Percentiles rank a stretch among this genome's conserved stretches.
These are phyloP conservation scores for Oncorhynchus mykiss DNA, from an alignment of 2,113 vertebrate genomes.

Conservation along the genomic window DNA sequence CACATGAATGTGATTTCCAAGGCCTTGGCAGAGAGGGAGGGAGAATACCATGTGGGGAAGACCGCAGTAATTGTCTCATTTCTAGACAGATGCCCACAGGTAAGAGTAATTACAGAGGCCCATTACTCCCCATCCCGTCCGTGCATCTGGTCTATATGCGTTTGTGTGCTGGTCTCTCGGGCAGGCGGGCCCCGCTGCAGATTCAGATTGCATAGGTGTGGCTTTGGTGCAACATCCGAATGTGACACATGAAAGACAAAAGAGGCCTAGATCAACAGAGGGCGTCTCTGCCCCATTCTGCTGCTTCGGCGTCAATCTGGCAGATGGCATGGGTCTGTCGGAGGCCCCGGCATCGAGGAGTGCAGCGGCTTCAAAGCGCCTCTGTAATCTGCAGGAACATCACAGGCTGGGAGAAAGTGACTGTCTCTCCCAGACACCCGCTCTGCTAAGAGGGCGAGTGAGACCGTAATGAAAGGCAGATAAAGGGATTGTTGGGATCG, in stretches of 20 bases:
- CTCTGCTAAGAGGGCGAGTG: conserved; percentile 89
- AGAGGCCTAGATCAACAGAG: conserved; percentile 86
- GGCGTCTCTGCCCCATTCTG: conserved; percentile 90
- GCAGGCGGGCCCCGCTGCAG: conserved; percentile 62
- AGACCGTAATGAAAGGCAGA: conserved; percentile 98
- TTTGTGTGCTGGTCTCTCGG: conserved; percentile 68
- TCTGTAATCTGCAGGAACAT: conserved; percentile 99
- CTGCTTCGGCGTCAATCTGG: conserved; percentile 89
- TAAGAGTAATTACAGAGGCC: conserved; percentile 66
- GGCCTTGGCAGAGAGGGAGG: conserved; percentile 45
- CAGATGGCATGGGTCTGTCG: conserved; percentile 95
- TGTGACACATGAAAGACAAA: conserved; percentile 92
- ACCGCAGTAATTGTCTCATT: conserved; percentile 74
- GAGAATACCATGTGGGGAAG: conserved; percentile 61
- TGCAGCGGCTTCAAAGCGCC: conserved; percentile 94
- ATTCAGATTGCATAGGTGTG: conserved; percentile 91
- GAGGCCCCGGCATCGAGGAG: conserved; percentile 86
- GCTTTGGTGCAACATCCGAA: conserved; percentile 82
- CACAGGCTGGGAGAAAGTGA: conserved; percentile 96
- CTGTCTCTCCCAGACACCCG: conserved; percentile 90
- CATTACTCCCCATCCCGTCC: conserved; percentile 52
- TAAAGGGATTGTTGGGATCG: conserved; percentile 82
- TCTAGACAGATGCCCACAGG: conserved; percentile 71
- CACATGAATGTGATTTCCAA: conserved; percentile 48
- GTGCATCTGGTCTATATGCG: conserved; percentile 67